Conservation (phyloP, 2,888 invertebrate species). For the Xanthia icteritia region DNA sequence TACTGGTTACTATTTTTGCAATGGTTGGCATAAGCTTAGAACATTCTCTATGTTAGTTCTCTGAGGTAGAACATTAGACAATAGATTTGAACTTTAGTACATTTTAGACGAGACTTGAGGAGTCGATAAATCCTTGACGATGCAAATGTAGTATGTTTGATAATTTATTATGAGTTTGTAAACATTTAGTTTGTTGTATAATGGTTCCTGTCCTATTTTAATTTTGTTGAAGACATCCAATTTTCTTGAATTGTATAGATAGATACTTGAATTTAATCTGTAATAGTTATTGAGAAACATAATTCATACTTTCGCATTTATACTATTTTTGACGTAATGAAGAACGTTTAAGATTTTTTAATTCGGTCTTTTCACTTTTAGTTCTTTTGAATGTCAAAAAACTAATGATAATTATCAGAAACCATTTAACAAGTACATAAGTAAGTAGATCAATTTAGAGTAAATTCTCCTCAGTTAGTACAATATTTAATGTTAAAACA, state of each 20-base stretch:
- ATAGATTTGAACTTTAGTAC: constrained; percentile 35
- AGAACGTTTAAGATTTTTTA: not conserved
- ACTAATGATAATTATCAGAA: constrained; percentile 14
- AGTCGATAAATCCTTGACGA: constrained; percentile 36
- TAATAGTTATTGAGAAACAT: not conserved
- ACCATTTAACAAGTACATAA: constrained; percentile 16
- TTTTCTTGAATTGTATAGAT: not conserved
- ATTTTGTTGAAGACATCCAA: not conserved
- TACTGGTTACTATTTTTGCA: not conserved
- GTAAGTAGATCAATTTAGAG: constrained; percentile 13
- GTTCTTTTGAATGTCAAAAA: not conserved
- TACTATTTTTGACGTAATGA: not conserved
- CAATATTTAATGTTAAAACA: constrained; percentile 33
- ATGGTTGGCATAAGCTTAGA: not conserved
- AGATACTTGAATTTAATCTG: not conserved
- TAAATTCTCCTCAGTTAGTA: constrained; percentile 14
- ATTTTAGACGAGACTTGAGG: constrained; percentile 41
- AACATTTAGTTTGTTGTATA: constrained; percentile 2
- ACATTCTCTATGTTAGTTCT: constrained; percentile 23
- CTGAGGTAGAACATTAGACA: constrained; percentile 21
- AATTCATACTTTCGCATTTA: constrained; percentile 30
- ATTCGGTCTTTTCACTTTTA: not conserved
- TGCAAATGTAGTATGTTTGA: constrained; percentile 16
- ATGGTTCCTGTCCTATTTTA: constrained; percentile 32
- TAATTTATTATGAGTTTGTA: constrained; percentile 23